phyloP scores from a whole-genome alignment of 2,888 invertebrate species.

The Physocephala rufipes region DNA sequence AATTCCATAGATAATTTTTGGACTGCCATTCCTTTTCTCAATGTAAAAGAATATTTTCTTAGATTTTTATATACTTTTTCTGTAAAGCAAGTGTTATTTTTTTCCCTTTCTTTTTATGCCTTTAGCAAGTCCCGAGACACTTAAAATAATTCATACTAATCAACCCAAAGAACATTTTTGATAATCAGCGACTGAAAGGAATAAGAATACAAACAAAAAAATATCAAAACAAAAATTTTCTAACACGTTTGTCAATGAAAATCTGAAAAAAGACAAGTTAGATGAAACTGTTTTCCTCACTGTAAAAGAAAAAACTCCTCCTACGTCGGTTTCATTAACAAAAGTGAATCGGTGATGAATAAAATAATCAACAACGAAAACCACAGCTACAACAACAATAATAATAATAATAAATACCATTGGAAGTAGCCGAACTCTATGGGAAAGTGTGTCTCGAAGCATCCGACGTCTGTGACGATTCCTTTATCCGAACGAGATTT shows the following conservation, averaged over 20 bases:
- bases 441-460: constrained; percentile 66
- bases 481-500: constrained; percentile 61
- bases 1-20: too few species aligned
- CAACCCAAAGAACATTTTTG: too few species aligned
- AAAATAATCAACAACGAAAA: constrained; percentile 1
- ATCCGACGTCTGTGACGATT: constrained; percentile 61
- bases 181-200: too few species aligned
- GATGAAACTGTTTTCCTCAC: not conserved
- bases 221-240: too few species aligned
- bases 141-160: too few species aligned
- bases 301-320: not conserved
- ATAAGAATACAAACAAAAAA: too few species aligned
- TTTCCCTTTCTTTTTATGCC: too few species aligned
- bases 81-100: too few species aligned
- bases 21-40: too few species aligned
- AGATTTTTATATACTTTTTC: too few species aligned
- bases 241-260: constrained; percentile 9
- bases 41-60: too few species aligned
- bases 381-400: not conserved
- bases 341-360: not conserved
- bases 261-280: not conserved
- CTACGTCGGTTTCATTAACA: not conserved
- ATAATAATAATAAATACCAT: constrained; percentile 6
- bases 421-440: constrained; percentile 50
- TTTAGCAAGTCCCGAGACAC: too few species aligned